phyloP scores from a whole-genome alignment of 1,140 invertebrate species.

The Drosophila erecta region DNA sequence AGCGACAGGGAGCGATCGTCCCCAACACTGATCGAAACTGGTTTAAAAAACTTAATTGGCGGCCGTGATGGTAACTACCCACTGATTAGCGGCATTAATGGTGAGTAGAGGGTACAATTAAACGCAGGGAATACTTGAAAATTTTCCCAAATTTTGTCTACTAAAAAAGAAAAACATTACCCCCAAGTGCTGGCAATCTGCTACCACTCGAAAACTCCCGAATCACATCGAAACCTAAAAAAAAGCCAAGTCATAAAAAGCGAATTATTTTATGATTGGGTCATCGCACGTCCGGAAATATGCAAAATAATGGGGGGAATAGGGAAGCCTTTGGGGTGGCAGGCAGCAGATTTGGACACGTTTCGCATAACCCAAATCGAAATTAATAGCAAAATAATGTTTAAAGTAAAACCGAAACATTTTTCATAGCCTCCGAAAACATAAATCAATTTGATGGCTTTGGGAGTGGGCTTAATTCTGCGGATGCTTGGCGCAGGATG shows the following conservation, averaged over 20 bases:
- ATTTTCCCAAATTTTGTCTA: conserved; percentile 6
- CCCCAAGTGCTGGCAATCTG: conserved; percentile 48
- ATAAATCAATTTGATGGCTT: conserved; percentile 36
- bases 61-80: conserved; percentile 91
- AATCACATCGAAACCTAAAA: conserved; percentile 1
- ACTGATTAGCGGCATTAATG: conserved; percentile 89
- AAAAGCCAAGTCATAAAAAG: conserved; percentile 33
- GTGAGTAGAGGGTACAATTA: conserved; percentile 86
- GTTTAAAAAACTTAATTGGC: conserved; percentile 91
- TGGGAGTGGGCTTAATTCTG: conserved; percentile 3
- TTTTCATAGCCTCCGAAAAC: conserved; percentile 33
- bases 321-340: neutral
- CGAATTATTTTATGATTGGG: conserved; percentile 44
- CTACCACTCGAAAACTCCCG: conserved; percentile 23
- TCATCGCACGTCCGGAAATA: conserved; percentile 52
- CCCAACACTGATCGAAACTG: conserved; percentile 91
- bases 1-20: conserved; percentile 92
- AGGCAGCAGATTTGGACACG: conserved; percentile 16
- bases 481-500: conserved; percentile 2
- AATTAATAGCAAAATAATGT: conserved; percentile 53
- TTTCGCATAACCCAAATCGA: conserved; percentile 33
- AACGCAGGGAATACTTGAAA: neutral
- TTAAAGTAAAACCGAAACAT: conserved; percentile 45
- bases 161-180: conserved; percentile 12
- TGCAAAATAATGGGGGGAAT: conserved; percentile 27